Evolutionary conservation across 2,888 invertebrate genomes (phyloP).

Genomic region (Asteroscopus sphinx): DNA sequence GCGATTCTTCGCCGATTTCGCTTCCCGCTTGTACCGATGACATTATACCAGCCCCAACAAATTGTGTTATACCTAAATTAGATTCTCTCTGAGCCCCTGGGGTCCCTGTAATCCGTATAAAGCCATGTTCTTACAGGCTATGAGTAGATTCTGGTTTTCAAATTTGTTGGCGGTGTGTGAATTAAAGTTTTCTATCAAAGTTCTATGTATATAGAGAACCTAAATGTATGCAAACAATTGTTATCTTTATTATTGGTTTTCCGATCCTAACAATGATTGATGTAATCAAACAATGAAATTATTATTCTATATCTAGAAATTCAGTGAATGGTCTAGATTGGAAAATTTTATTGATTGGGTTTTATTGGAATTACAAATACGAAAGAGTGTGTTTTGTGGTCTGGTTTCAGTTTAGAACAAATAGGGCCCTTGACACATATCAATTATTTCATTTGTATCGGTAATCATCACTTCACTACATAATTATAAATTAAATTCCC

Average conservation of each 20-base stretch:
- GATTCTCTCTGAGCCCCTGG: constrained; percentile 70
- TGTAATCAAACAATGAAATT: no score
- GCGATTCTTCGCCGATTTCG: constrained; percentile 45
- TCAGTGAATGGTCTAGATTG: no score
- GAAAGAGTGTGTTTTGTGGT: background rate
- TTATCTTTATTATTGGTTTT: no score
- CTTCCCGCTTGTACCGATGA: constrained; percentile 42
- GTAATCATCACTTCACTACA: no score
- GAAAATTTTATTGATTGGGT: no score
- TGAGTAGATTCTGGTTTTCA: constrained; percentile 59
- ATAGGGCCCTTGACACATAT: no score
- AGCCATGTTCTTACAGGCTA: constrained; percentile 61
- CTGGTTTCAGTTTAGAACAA: background rate
- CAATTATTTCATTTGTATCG: no score
- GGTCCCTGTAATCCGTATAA: constrained; percentile 65
- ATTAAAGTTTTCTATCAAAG: background rate
- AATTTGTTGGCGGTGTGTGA: constrained; percentile 51
- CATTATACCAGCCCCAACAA: constrained; percentile 65
- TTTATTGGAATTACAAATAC: no score
- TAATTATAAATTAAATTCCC: no score
- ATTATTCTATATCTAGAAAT: no score
- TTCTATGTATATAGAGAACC: background rate
- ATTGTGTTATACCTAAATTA: constrained; percentile 80
- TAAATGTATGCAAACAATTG: no score
- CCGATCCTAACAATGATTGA: no score